Base-by-base conservation (phyloP, 2,888 invertebrate genomes). In the Polydrusus cervinus region DNA sequence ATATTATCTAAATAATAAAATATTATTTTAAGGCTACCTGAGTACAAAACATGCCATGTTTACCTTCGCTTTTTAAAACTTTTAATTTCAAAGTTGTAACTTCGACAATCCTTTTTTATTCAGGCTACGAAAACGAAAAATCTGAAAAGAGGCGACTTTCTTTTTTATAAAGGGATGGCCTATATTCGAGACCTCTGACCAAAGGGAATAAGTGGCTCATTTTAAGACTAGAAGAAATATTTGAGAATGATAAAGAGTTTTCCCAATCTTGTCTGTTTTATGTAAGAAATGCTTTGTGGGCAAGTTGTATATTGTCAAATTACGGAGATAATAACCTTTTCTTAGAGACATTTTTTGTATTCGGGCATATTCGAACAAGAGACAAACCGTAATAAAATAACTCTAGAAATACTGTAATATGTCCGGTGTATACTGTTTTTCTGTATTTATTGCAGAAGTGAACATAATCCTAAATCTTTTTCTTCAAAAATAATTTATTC, bases 161-260 rank as follows among this genome's bases (percentile, higher is more conserved):
- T n/a, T 34, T 47, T 51, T 51, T 38, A 51, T 51, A 65, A 65
- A 65, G 65, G 65, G 49, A 65, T 65, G 65, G 65, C 65, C 65
- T 65, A 65, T 51, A 65, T 65, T 65, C 49, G 65, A 10, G 51
- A 65, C 65, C 65, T 65, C 49, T 65, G 65, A 65, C 65, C 65
- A 51, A 65, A 65, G 45, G 45, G 51, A 65, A 65, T 65, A 49
- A 51, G 65, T 49, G 65, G 45, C 65, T 65, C 49, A 25, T 65
- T 65, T 51, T 65, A 64, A 64, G 64, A 65, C 65, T 49, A 51
- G 49, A 45, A 53, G 53, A 53, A 53, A 53, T 53, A 53, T 53
- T 53, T 53, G 53, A 53, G 53, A 53, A 53, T 30, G 53, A 53
- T 53, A 53, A 53, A 53, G 25, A 8, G 25, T 13, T 25, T 53